Evolutionary conservation across 2,888 invertebrate species (phyloP).

Genomic region (Andrena bucephala): DNA sequence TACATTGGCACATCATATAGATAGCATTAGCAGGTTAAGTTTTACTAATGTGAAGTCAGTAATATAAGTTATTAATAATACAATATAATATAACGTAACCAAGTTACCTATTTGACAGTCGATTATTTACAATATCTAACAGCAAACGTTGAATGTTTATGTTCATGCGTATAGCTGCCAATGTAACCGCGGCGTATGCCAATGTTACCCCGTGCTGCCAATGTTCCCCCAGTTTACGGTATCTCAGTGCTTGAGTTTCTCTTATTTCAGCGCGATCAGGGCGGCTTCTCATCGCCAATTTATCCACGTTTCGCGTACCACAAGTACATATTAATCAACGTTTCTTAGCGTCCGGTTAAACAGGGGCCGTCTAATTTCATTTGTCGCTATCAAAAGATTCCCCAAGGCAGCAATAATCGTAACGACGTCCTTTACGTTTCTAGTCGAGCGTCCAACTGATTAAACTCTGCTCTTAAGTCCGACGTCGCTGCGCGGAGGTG

Average conservation of each 20-base stretch:
- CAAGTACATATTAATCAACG: constrained; percentile 3
- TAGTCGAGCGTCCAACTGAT: constrained; percentile 42
- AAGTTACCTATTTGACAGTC: too few species aligned
- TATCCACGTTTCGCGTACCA: not conserved
- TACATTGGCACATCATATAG: too few species aligned
- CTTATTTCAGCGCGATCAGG: not conserved
- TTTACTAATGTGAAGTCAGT: too few species aligned
- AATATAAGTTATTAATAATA: too few species aligned
- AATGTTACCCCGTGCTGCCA: too few species aligned
- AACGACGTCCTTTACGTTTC: constrained; percentile 51
- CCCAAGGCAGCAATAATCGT: constrained; percentile 50
- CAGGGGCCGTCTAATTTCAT: constrained; percentile 17
- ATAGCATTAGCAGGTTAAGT: too few species aligned
- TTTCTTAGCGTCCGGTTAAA: not conserved
- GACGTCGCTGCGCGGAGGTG: constrained; percentile 4
- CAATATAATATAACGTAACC: too few species aligned
- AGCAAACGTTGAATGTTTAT: too few species aligned
- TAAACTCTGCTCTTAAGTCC: constrained; percentile 30
- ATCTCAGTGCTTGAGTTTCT: not conserved
- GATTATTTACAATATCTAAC: too few species aligned
- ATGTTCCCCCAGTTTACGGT: too few species aligned
- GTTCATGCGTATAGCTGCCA: too few species aligned
- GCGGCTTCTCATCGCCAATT: not conserved
- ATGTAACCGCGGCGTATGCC: too few species aligned
- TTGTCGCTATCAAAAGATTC: constrained; percentile 11